These are phyloP conservation scores for Cydia strobilella DNA, from an alignment of 1,140 invertebrate genomes.

Conservation along the genomic window DNA sequence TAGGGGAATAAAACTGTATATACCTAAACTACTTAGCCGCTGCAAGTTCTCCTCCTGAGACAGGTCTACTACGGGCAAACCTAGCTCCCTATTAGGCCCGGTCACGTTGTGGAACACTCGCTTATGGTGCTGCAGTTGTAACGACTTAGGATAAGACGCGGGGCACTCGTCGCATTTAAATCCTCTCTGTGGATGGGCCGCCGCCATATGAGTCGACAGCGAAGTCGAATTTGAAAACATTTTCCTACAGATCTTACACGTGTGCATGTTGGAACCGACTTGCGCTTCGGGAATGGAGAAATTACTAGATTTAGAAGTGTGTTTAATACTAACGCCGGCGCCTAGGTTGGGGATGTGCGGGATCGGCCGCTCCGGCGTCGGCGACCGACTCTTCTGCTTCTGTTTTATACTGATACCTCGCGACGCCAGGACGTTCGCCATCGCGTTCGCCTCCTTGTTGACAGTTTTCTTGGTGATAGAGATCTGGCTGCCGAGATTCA, in stretches of 20 bases:
- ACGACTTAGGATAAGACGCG: constrained; percentile 85
- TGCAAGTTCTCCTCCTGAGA: constrained; percentile 83
- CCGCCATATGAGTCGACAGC: constrained; percentile 66
- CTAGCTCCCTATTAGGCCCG: constrained; percentile 81
- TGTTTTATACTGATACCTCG: constrained; percentile 88
- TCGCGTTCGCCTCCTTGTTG: constrained; percentile 85
- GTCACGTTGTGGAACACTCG: constrained; percentile 84
- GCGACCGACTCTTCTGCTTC: constrained; percentile 77
- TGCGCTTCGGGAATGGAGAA: constrained; percentile 77
- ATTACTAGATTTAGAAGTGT: constrained; percentile 66
- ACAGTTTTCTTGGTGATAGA: constrained; percentile 84
- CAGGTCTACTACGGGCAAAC: constrained; percentile 87
- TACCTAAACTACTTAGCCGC: constrained; percentile 84
- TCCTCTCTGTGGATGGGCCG: constrained; percentile 65
- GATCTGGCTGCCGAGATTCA: constrained; percentile 74
- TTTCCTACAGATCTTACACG: constrained; percentile 73
- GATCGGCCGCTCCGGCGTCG: constrained; percentile 64
- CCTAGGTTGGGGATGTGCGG: constrained; percentile 83
- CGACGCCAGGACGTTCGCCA: constrained; percentile 87
- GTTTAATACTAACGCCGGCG: constrained; percentile 85
- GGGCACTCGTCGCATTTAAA: constrained; percentile 86
- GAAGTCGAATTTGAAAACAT: constrained; percentile 71
- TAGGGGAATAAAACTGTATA: constrained; percentile 87
- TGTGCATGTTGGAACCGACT: constrained; percentile 63
- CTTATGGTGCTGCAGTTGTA: constrained; percentile 85